A percentile compares a stretch with the other conserved stretches of the same genome.
phyloP scores from a whole-genome alignment of 2,888 invertebrate genomes.

The Arge pagana region DNA sequence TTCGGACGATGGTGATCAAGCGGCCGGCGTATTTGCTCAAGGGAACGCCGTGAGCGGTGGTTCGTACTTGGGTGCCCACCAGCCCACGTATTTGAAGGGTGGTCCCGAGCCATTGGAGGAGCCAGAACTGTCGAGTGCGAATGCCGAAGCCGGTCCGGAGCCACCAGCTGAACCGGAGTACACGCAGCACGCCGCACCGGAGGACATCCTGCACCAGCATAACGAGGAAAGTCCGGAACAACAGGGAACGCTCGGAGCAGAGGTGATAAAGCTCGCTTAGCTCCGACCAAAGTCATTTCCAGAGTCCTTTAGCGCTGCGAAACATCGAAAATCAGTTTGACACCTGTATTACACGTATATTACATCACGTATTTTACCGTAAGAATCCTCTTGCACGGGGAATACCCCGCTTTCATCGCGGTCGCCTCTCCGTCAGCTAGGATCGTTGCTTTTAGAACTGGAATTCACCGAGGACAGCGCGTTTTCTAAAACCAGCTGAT shows the following conservation, averaged over 20 bases:
- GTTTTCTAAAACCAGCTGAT: no score
- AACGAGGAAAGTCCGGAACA: conserved; percentile 17
- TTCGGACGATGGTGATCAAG: conserved; percentile 36
- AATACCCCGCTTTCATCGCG: no score
- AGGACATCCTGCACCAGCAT: conserved; percentile 22
- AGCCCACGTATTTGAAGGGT: conserved; percentile 38
- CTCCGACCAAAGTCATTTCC: no score
- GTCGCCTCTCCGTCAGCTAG: no score
- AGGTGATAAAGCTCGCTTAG: no score
- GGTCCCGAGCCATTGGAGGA: conserved; percentile 44
- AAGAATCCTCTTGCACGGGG: no score
- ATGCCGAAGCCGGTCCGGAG: conserved; percentile 45
- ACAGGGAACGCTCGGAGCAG: conserved; percentile 24
- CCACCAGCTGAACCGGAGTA: conserved; percentile 14
- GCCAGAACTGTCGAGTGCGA: conserved; percentile 45
- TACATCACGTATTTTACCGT: no score
- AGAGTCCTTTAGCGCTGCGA: no score
- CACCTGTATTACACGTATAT: no score
- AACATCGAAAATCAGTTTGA: no score
- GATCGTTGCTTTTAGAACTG: no score
- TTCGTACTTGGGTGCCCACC: conserved; percentile 40
- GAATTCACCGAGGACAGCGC: no score
- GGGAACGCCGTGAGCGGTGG: conserved; percentile 51
- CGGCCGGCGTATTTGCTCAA: conserved; percentile 49
- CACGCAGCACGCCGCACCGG: conserved; percentile 8